Conservation (phyloP, 37 sponge, comb jelly and placozoan species). For the Chondrosia reniformis region DNA sequence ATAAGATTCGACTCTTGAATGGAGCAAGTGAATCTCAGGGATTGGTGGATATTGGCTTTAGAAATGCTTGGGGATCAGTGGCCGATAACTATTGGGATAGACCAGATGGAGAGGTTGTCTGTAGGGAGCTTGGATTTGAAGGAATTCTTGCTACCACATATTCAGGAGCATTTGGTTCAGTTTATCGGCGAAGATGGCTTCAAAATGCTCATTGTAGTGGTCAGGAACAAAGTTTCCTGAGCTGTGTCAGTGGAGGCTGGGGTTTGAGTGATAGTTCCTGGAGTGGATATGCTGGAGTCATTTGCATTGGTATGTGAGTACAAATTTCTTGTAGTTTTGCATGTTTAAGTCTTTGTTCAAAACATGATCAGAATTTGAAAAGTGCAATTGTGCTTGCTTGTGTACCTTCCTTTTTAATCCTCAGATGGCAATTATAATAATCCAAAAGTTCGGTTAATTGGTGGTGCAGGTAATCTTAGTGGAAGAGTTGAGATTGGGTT, state of each 20-base stretch:
- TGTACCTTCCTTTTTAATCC: too few species aligned
- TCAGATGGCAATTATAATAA: too few species aligned
- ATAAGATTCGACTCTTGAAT: neutral
- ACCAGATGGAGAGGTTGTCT: neutral
- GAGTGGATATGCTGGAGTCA: neutral
- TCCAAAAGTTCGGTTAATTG: too few species aligned
- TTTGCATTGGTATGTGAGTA: neutral
- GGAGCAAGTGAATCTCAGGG: neutral
- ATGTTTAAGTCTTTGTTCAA: too few species aligned
- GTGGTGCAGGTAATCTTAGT: too few species aligned
- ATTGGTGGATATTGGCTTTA: neutral
- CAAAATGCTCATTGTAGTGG: neutral
- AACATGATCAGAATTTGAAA: too few species aligned
- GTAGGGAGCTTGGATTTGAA: neutral
- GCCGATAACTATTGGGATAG: neutral
- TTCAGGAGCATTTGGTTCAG: neutral
- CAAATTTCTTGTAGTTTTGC: too few species aligned
- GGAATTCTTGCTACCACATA: neutral
- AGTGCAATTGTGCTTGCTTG: too few species aligned
- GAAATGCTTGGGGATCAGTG: slow-evolving; percentile 1
- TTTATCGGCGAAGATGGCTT: neutral
- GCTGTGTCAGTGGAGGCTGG: neutral
- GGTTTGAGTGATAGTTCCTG: neutral
- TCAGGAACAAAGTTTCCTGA: neutral
- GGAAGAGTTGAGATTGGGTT: too few species aligned